These are phyloP conservation scores for Mirounga angustirostris DNA, from an alignment of 2,113 vertebrate genomes.

Conservation along the genomic window DNA sequence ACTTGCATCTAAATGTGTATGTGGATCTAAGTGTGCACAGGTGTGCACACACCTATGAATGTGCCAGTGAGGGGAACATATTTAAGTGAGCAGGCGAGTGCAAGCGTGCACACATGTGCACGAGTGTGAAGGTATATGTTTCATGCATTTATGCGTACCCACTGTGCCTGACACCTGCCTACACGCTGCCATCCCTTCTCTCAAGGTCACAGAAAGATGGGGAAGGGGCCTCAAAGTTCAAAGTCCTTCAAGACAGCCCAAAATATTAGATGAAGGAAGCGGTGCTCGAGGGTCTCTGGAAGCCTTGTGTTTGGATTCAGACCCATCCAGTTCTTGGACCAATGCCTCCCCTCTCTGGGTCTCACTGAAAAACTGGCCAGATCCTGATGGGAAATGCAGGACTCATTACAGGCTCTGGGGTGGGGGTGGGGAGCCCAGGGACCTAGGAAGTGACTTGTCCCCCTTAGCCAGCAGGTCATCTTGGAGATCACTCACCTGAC, in stretches of 20 bases:
- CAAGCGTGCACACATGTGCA: not conserved
- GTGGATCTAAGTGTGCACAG: not conserved
- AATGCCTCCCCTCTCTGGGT: not conserved
- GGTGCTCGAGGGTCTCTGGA: not conserved
- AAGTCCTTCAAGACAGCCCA: not conserved
- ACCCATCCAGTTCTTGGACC: not conserved
- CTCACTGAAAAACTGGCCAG: not conserved
- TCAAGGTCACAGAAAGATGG: not conserved
- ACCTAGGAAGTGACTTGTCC: not conserved
- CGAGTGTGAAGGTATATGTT: not conserved
- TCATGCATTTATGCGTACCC: not conserved
- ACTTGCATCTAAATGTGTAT: not conserved
- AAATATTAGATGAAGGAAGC: not conserved
- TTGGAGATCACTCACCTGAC: conserved; percentile 89
- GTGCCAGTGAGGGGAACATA: not conserved
- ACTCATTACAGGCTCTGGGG: not conserved
- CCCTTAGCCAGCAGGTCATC: not conserved
- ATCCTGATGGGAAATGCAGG: not conserved
- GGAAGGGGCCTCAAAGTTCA: not conserved
- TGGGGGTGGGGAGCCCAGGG: not conserved
- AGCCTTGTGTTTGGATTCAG: not conserved
- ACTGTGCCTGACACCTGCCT: not conserved
- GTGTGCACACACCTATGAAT: not conserved
- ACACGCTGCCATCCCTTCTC: not conserved
- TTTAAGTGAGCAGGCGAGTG: not conserved